Evolutionary conservation across 2,888 invertebrate species (phyloP), one percentile per base, ranked within the genome.

Genomic region (Theretra japonica): DNA sequence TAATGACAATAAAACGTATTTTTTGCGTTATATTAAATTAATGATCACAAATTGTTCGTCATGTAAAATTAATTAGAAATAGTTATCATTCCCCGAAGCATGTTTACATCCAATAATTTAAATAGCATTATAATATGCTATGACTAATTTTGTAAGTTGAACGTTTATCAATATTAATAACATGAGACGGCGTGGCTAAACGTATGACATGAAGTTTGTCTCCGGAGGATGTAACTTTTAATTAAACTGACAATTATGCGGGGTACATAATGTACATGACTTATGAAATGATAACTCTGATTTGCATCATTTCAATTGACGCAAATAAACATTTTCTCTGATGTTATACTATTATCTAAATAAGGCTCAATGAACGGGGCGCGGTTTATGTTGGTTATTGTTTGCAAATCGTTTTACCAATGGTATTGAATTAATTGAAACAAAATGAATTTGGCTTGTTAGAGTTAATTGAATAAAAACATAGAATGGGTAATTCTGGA

Each of bases 131-230:
- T 21, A 30, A 60, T 65, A 65, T 23, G 17, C 23, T 23, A 41
- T 48, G 23, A 48, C 5, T 65, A 65, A 48, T 48, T 17, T 69
- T n/a, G 28, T 58, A 30, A 23, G 62, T 28, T 69, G 59, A 75
- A 23, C 11, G 23, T 68, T 72, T 75, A 77, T 75, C 73, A 77
- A 80, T 76, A 73, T 75, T 76, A 70, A 77, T 74, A 72, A 70
- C 69, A 23, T 62, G 74, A 48, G 65, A 70, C 71, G 70, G 73
- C 60, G 75, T 71, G 50, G 68, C 58, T 70, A n/a, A 70, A 33
- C 53, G 28, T 7, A 70, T 56, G 50, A 69, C 58, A 70, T 70
- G 23, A 56, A 72, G 73, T 73, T 68, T 53, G 60, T 50, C 60
- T 70, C 50, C 48, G n/a, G 70, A 23, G 23, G 6, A 53, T 48